A percentile compares a stretch with the other conserved stretches of the same genome.
Evolutionary conservation across 2,888 invertebrate genomes (phyloP).

Genomic region (Drosophila rellima): DNA sequence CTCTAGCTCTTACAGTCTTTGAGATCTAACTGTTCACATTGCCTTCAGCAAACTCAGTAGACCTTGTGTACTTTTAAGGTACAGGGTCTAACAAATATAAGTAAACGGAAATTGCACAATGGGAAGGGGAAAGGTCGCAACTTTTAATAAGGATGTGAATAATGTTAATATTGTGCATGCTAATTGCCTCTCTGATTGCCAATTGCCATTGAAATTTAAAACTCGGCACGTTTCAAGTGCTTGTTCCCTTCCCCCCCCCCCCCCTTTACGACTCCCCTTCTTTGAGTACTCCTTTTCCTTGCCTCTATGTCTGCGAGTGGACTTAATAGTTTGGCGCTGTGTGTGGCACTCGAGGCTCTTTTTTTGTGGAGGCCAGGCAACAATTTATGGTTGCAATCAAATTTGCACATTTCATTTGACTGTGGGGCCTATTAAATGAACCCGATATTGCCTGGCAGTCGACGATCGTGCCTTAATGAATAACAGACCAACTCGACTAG

Average conservation of each 20-base stretch:
- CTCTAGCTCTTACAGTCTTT: too few species aligned
- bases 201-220: conserved; percentile 77
- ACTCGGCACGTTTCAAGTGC: conserved; percentile 58
- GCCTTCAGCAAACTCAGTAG: background rate
- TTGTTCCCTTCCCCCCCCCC: background rate
- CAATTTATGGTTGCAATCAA: conserved; percentile 73
- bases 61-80: background rate
- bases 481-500: background rate
- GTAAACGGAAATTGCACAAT: conserved; percentile 27
- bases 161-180: conserved; percentile 62
- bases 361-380: conserved; percentile 4
- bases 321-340: conserved; percentile 40
- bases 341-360: conserved; percentile 43
- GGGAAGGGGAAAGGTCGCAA: background rate
- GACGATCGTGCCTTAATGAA: conserved; percentile 45
- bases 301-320: background rate
- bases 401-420: conserved; percentile 68
- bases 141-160: conserved; percentile 78
- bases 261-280: background rate
- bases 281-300: background rate
- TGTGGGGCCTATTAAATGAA: conserved; percentile 50
- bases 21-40: too few species aligned
- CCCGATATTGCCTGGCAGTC: conserved; percentile 36
- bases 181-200: conserved; percentile 67
- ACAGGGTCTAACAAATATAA: conserved; percentile 1